phyloP scores from a whole-genome alignment of 2,113 vertebrate species.

The Egretta garzetta region DNA sequence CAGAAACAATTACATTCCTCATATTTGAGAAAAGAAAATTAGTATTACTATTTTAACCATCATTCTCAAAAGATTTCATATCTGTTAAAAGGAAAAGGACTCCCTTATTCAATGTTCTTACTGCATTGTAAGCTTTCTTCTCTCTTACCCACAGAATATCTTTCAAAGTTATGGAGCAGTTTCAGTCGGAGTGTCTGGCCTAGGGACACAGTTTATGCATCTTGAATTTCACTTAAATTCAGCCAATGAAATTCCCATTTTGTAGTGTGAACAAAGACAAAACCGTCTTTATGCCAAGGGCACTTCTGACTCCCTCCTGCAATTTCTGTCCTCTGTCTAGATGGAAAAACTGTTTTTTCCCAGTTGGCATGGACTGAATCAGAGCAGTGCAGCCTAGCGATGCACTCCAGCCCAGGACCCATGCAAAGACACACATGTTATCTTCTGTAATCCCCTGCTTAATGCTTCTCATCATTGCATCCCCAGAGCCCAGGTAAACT shows the following conservation, averaged over 20 bases:
- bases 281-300: not conserved
- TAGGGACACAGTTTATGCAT: not conserved
- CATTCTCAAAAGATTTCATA: not conserved
- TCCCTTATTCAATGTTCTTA: not conserved
- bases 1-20: not conserved
- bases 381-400: not conserved
- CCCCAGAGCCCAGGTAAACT: not conserved
- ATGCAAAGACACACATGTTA: fast-evolving
- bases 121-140: not conserved
- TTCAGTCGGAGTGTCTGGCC: not conserved
- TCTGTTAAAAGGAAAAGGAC: not conserved
- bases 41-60: not conserved
- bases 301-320: not conserved
- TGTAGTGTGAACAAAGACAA: not conserved
- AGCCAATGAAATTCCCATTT: not conserved
- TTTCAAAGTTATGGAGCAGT: not conserved
- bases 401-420: not conserved
- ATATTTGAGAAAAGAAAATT: not conserved
- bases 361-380: not conserved
- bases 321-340: not conserved
- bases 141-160: not conserved
- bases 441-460: not conserved
- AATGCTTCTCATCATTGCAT: not conserved
- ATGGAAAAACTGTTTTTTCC: not conserved
- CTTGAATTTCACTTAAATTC: not conserved